phyloP scores from a whole-genome alignment of 2,113 vertebrate species.

The Nothobranchius kuhntae region DNA sequence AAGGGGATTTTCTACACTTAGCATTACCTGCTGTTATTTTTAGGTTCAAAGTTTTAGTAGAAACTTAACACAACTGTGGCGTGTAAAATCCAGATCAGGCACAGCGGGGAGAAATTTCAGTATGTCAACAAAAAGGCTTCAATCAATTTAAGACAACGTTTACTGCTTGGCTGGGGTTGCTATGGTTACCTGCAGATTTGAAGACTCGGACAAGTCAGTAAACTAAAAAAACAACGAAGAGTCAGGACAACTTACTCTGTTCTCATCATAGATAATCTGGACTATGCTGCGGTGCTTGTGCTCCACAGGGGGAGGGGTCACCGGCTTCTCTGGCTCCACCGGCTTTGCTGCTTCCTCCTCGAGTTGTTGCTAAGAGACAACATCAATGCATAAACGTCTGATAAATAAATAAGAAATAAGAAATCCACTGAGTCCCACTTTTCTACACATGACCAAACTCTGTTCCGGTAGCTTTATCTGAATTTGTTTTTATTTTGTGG shows the following conservation, averaged over 20 bases:
- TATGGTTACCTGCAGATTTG: constrained; percentile 2
- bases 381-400: constrained; percentile 54
- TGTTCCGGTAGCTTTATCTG: neutral
- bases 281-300: constrained; percentile 99
- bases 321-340: constrained; percentile 94
- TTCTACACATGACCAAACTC: neutral
- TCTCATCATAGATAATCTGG: constrained; percentile 99
- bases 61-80: neutral
- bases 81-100: neutral
- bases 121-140: neutral
- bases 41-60: too few relatives aligned
- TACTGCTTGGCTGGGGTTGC: neutral
- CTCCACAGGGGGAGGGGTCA: constrained; percentile 96
- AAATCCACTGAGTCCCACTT: too few relatives aligned
- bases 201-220: neutral
- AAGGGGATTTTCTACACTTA: too few relatives aligned
- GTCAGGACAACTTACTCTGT: constrained; percentile 82
- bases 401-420: constrained; percentile 15
- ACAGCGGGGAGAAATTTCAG: neutral
- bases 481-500: neutral
- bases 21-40: too few relatives aligned
- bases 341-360: constrained; percentile 99
- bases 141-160: neutral
- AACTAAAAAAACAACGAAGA: neutral
- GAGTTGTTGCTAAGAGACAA: constrained; percentile 95